Base-by-base conservation (phyloP, 2,888 invertebrate genomes). In the Clepsis dumicolana region DNA sequence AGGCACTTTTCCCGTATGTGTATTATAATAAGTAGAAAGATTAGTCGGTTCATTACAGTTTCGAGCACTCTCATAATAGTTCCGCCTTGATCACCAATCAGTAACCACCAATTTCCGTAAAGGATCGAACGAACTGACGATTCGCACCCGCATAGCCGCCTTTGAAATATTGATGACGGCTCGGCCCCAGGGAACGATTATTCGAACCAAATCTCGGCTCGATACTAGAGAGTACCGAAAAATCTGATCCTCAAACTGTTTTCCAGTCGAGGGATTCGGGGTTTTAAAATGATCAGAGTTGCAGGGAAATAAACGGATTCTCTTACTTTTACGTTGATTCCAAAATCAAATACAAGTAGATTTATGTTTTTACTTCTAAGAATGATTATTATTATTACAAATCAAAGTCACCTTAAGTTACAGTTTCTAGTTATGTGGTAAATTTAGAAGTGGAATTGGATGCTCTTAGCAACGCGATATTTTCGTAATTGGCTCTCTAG, bases 151-250 rank as follows among this genome's bases (percentile, higher is more conserved):
- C 65, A 65, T 65, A 35, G 35, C 57, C 48, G 25, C 50, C 25
- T 65, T 50, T 65, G 65, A 50, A 65, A 65, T 57, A 65, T 59
- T 59, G 65, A 65, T 65, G 65, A 50, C 56, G 25, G 57, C 16
- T 21, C 14, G 1, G 18, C 65, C 27, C 50, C 16, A 4, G 48
- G 50, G 57, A 65, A 24, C 65, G 65, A 65, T 65, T 65, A 65
- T 65, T 57, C 32, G 25, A 50, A 32, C 50, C 27, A 59, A 65
- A 59, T 59, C 65, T 65, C 64, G 56, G 25, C 65, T 35, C 57
- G 27, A 50, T 65, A 50, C 57, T 65, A 16, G 8, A 10, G 25
- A 48, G 41, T 41, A 32, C 24, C n/a, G 24, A 50, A 59, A 65
- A 65, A 38, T 1, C 14, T 24, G 4, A 57, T 27, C 24, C 25